These are phyloP conservation scores for Leptopterna dolabrata DNA, from an alignment of 2,888 invertebrate genomes.

Conservation along the genomic window DNA sequence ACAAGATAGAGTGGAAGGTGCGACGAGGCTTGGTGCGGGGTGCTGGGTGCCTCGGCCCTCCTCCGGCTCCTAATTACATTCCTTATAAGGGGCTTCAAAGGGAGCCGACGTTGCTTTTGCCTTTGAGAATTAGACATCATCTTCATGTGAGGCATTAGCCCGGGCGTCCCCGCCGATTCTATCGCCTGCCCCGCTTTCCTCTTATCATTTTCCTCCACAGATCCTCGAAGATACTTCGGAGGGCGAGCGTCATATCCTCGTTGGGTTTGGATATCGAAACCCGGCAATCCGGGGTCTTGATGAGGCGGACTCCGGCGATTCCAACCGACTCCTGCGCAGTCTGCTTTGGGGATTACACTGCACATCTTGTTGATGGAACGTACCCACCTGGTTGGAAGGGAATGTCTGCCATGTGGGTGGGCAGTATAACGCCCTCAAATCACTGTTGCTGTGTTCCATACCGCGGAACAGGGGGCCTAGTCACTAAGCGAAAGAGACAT, in stretches of 20 bases:
- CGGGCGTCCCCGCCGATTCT: background rate
- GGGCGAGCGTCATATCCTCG: background rate
- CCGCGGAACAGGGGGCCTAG: too few relatives aligned
- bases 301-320: too few relatives aligned
- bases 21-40: background rate
- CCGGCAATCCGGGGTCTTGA: background rate
- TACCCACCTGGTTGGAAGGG: too few relatives aligned
- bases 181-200: background rate
- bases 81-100: constrained; percentile 29
- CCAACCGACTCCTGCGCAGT: too few relatives aligned
- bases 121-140: constrained; percentile 39
- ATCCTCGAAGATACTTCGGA: background rate
- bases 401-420: too few relatives aligned
- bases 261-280: background rate
- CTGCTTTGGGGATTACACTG: too few relatives aligned
- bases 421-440: too few relatives aligned
- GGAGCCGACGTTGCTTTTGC: constrained; percentile 14
- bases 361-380: too few relatives aligned
- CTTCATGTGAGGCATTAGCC: constrained; percentile 33
- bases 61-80: constrained; percentile 35
- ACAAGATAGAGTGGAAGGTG: constrained; percentile 30
- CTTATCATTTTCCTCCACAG: background rate
- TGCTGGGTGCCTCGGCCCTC: constrained; percentile 9
- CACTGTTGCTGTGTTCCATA: too few relatives aligned
- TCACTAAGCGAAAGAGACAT: too few relatives aligned